phyloP scores from a whole-genome alignment of 2,113 vertebrate species.

The Montifringilla adamsi region DNA sequence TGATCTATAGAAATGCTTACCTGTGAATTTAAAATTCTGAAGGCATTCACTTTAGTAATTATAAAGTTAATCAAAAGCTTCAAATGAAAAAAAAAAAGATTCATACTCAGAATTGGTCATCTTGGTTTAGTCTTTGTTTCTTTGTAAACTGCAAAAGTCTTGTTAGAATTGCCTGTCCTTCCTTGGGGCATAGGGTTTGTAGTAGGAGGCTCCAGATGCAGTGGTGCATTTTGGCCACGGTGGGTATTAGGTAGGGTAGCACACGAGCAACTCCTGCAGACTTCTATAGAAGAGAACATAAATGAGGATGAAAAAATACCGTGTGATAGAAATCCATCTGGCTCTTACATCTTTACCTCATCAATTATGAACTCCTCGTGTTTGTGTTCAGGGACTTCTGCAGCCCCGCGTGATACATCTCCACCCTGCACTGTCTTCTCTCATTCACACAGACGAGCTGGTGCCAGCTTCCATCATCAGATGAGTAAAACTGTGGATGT shows the following conservation, averaged over 20 bases:
- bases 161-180: neutral
- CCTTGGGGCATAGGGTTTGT: neutral
- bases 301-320: neutral
- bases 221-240: accelerated
- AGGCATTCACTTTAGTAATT: neutral
- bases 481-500: neutral
- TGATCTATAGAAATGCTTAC: neutral
- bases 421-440: neutral
- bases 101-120: neutral
- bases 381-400: neutral
- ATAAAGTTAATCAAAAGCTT: neutral
- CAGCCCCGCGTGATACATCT: neutral
- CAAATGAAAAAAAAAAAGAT: neutral
- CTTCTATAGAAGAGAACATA: neutral
- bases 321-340: slow-evolving; percentile 11
- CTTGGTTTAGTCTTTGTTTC: neutral
- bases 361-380: slow-evolving; percentile 13
- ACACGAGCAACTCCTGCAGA: accelerated
- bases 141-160: neutral
- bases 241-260: neutral
- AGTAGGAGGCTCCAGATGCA: neutral
- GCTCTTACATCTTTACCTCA: neutral
- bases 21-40: neutral
- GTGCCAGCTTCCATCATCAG: slow-evolving; percentile 15
- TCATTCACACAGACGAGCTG: neutral